phyloP scores from a whole-genome alignment of 2,888 invertebrate species.

The Sinodicranocentrus sp. region DNA sequence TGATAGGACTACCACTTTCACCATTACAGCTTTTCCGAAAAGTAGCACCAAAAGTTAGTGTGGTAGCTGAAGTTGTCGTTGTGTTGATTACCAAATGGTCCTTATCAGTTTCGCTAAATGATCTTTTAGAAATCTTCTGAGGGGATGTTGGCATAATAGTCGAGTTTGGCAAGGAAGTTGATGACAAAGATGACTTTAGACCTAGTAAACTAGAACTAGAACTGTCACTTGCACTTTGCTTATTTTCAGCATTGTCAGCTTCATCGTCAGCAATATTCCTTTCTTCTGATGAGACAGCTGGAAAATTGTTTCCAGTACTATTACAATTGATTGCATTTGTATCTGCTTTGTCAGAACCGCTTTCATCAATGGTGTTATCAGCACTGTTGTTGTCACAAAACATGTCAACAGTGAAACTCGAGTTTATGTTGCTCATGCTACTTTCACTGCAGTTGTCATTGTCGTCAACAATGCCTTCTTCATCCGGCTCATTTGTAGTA shows the following conservation, averaged over 20 bases:
- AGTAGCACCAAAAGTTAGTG: constrained; percentile 58
- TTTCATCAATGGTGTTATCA: constrained; percentile 3
- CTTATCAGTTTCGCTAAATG: constrained; percentile 76
- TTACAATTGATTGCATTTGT: constrained; percentile 33
- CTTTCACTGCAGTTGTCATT: constrained; percentile 70
- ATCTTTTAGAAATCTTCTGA: constrained; percentile 75
- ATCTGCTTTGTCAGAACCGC: constrained; percentile 32
- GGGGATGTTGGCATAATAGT: constrained; percentile 43
- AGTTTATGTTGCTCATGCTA: constrained; percentile 63
- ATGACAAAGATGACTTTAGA: constrained; percentile 5
- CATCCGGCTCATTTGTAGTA: constrained; percentile 60
- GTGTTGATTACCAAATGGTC: constrained; percentile 62
- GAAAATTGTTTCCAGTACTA: constrained; percentile 25
- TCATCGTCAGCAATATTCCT: constrained; percentile 35
- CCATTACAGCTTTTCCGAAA: constrained; percentile 32
- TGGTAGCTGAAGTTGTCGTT: neutral
- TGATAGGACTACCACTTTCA: constrained; percentile 16
- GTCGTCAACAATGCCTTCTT: constrained; percentile 43
- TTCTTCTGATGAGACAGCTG: constrained; percentile 20
- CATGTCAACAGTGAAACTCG: constrained; percentile 65
- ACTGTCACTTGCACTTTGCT: constrained; percentile 22
- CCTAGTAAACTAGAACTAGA: constrained; percentile 27
- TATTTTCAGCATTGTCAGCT: constrained; percentile 44
- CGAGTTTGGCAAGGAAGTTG: neutral
- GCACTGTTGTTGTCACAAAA: constrained; percentile 46